Evolutionary conservation across 2,113 vertebrate genomes (phyloP).

Genomic region (Bolborhynchus lineola): DNA sequence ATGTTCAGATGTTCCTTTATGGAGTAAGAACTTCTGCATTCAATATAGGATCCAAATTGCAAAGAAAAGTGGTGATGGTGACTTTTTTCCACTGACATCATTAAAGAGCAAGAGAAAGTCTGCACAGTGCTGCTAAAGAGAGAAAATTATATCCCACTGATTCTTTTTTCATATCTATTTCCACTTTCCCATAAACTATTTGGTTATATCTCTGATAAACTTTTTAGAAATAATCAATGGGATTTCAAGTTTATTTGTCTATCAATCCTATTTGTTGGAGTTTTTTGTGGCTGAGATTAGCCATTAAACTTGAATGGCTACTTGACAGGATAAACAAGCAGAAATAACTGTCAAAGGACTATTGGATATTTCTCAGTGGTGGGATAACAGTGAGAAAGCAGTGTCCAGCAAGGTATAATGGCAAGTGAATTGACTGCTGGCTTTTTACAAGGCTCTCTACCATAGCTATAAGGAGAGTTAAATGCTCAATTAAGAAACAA

Average conservation of each 20-base stretch:
- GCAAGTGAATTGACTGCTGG: neutral
- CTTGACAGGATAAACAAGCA: neutral
- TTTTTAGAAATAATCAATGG: neutral
- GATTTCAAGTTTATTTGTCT: neutral
- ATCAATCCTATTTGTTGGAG: no score
- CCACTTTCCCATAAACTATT: no score
- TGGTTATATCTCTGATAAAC: neutral
- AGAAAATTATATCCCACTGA: no score
- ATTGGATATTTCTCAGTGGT: neutral
- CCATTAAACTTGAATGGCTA: neutral
- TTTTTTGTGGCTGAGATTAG: neutral
- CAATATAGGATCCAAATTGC: no score
- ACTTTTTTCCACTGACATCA: no score
- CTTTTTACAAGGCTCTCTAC: neutral
- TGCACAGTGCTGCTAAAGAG: no score
- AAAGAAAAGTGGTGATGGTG: no score
- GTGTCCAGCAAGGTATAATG: neutral
- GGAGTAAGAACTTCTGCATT: no score
- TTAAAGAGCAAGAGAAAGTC: no score
- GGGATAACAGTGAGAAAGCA: neutral
- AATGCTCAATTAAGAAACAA: neutral
- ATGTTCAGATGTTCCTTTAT: no score
- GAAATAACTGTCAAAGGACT: neutral
- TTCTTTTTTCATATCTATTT: no score
- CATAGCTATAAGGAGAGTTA: neutral